Evolutionary conservation across 2,113 vertebrate species (phyloP).

Genomic region (Anser cygnoides): DNA sequence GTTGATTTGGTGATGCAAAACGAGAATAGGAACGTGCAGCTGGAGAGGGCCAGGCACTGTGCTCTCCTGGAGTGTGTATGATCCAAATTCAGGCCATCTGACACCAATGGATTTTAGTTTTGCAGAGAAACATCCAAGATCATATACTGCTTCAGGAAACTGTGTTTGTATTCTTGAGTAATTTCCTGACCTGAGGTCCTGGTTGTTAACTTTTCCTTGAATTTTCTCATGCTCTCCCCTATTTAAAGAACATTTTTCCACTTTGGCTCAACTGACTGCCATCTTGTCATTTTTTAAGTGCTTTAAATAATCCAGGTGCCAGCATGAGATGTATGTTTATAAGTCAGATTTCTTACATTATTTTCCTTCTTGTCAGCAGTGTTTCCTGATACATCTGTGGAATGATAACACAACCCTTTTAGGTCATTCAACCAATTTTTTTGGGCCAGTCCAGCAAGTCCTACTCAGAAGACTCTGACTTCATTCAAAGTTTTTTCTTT

Average conservation of each 20-base stretch:
- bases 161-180: neutral
- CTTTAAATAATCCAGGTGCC: conserved; percentile 19
- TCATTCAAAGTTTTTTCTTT: neutral
- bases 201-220: neutral
- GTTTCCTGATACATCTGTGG: neutral
- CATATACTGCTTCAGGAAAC: neutral
- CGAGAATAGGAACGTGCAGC: neutral
- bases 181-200: conserved; percentile 6
- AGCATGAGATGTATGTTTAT: neutral
- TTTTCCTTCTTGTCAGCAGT: conserved; percentile 18
- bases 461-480: neutral
- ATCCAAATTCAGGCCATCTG: neutral
- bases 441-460: neutral
- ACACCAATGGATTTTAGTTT: neutral
- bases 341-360: conserved; percentile 3
- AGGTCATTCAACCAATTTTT: neutral
- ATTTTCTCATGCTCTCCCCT: conserved; percentile 13
- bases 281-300: neutral
- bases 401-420: conserved; percentile 1
- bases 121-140: neutral
- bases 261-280: neutral
- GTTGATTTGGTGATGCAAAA: neutral
- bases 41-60: rapidly evolving
- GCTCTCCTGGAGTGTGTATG: neutral
- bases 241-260: conserved; percentile 10